phyloP scores from a whole-genome alignment of 2,113 vertebrate genomes.

The Hyperoodon ampullatus region DNA sequence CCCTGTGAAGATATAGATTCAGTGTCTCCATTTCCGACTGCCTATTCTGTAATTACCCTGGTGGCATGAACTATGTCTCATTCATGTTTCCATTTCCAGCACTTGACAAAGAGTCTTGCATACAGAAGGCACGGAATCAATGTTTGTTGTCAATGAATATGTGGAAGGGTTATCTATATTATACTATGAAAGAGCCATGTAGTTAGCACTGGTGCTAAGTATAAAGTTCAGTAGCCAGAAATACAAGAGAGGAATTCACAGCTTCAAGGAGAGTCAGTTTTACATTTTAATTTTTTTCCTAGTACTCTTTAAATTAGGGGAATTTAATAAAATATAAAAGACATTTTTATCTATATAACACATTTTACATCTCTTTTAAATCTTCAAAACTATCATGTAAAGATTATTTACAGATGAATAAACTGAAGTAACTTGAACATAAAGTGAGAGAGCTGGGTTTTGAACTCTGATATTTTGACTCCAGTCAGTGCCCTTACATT shows the following conservation, averaged over 20 bases:
- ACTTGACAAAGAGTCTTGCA: neutral
- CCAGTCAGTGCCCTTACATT: neutral
- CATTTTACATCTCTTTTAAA: neutral
- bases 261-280: neutral
- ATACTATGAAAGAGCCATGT: neutral
- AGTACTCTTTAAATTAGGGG: neutral
- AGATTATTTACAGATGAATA: slow-evolving; percentile 8
- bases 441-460: neutral
- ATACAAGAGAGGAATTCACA: neutral
- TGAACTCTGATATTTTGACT: neutral
- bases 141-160: neutral
- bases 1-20: neutral
- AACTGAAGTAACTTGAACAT: neutral
- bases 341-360: neutral
- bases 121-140: neutral
- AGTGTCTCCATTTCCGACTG: neutral
- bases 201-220: neutral
- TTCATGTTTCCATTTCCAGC: neutral
- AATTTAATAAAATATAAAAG: slow-evolving; percentile 22
- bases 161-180: neutral
- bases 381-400: neutral
- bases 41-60: neutral
- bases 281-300: neutral
- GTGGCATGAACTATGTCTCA: neutral
- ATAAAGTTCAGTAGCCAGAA: neutral